Conservation (phyloP, 1,140 invertebrate genomes). For the Physella acuta region DNA sequence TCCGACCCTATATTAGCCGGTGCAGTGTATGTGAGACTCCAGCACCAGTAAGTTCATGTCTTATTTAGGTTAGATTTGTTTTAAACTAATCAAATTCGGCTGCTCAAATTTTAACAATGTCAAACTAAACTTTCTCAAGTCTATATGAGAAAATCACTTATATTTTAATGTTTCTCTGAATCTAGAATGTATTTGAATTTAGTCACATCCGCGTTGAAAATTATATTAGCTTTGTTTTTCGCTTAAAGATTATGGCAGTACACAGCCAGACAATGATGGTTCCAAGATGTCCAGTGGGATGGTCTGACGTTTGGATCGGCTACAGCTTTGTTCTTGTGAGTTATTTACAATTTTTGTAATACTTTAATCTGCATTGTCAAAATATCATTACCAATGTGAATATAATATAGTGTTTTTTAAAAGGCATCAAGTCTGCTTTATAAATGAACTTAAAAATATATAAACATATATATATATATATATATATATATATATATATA, state of each 20-base stretch:
- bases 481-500: too few relatives aligned
- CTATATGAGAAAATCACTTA: neutral
- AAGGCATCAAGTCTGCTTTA: too few relatives aligned
- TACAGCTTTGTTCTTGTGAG: conserved; percentile 97
- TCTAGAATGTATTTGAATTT: neutral
- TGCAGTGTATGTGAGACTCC: conserved; percentile 93
- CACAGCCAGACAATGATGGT: conserved; percentile 90
- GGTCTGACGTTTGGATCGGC: conserved; percentile 91
- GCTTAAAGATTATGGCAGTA: conserved; percentile 88
- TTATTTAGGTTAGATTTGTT: neutral
- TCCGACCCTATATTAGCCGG: conserved; percentile 60
- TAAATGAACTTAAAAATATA: too few relatives aligned
- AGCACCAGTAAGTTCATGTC: conserved; percentile 66
- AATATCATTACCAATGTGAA: too few relatives aligned
- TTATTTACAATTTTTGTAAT: conserved; percentile 3
- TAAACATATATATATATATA: too few relatives aligned
- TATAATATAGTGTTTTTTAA: too few relatives aligned
- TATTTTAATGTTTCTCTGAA: too few relatives aligned
- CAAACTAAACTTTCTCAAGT: too few relatives aligned
- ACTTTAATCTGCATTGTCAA: too few relatives aligned
- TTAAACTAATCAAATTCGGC: too few relatives aligned
- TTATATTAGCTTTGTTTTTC: conserved; percentile 6
- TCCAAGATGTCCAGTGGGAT: conserved; percentile 88
- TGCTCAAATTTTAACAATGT: too few relatives aligned
- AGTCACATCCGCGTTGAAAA: too few relatives aligned